A percentile compares a stretch with the other conserved stretches of the same genome.
Evolutionary conservation across 2,888 invertebrate genomes (phyloP).

Genomic region (Zhuqinia jingwanae): DNA sequence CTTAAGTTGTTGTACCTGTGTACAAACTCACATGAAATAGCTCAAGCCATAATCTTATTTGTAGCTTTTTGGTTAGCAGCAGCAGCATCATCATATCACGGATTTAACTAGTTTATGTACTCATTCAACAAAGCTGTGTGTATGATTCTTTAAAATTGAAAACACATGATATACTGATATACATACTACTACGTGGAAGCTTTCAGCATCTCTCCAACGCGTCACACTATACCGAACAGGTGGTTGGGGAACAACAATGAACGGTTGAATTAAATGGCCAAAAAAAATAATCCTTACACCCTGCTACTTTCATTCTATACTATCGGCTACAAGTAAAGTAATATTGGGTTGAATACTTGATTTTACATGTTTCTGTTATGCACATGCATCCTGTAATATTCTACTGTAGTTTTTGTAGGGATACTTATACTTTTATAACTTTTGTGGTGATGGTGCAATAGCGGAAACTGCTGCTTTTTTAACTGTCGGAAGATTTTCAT

Average conservation of each 20-base stretch:
- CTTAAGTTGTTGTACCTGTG: not conserved
- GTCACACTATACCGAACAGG: constrained; percentile 16
- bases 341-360: too few relatives aligned
- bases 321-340: too few relatives aligned
- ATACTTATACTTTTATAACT: not conserved
- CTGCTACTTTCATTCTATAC: constrained; percentile 14
- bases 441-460: not conserved
- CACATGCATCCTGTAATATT: constrained; percentile 1
- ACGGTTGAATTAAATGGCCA: constrained; percentile 56
- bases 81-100: constrained; percentile 14
- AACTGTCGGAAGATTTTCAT: not conserved
- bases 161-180: not conserved
- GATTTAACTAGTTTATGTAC: constrained; percentile 22
- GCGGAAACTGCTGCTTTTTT: constrained; percentile 21
- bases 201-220: not conserved
- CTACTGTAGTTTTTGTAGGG: not conserved
- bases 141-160: not conserved
- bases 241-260: constrained; percentile 32
- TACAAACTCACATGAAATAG: not conserved
- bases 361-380: not conserved
- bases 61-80: not conserved
- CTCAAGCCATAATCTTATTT: not conserved
- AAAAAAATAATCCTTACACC: constrained; percentile 54
- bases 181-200: not conserved
- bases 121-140: not conserved